Base-by-base conservation (phyloP, 2,113 vertebrate species). In the Glaucomys volans region DNA sequence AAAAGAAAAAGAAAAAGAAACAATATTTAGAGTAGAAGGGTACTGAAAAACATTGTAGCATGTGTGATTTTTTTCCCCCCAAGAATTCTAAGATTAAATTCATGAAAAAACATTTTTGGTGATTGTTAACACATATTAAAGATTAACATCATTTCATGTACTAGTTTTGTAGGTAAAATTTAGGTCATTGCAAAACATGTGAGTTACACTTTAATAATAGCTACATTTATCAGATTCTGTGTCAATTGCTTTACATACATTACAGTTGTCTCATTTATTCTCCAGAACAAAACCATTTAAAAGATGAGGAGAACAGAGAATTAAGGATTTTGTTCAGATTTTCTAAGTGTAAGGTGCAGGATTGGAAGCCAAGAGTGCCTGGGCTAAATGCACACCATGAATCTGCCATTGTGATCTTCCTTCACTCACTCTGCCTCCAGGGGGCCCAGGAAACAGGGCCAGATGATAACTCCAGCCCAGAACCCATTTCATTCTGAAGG, bases 101-200 rank as follows among this genome's bases (percentile, higher is more conserved):
- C 24, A 76, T 66, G 66, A 35, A 97, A 71, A 54, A 87, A 92
- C 14, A 80, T 86, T 95, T 81, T 89, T 89, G 32, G 20, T 94
- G 32, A 11, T 20, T 86, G 37, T 81, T n/a, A 90, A n/a, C 75
- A 90, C 26, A 92, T 94, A 75, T 35, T 94, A 81, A 94, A 94
- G 62, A 35, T 75, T 64, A 91, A 82, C 28, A 57, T 90, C 10
- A 30, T 57, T 66, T 72, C 18, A 54, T 52, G 87, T 16, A 88
- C 28, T 72, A 85, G 44, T 80, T 84, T 52, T 79, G 28, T 72
- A 91, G 59, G 1, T 79, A 72, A 83, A 94, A 74, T 77, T 72
- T 81, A 85, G 67, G n/a, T 87, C 59, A 83, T 88, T 57, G 14
- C 79, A 79, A 79, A 83, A 66, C 37, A 57, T 44, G 16, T 77